Conservation (phyloP, 1,140 invertebrate species). For the Chrysopa pallens region DNA sequence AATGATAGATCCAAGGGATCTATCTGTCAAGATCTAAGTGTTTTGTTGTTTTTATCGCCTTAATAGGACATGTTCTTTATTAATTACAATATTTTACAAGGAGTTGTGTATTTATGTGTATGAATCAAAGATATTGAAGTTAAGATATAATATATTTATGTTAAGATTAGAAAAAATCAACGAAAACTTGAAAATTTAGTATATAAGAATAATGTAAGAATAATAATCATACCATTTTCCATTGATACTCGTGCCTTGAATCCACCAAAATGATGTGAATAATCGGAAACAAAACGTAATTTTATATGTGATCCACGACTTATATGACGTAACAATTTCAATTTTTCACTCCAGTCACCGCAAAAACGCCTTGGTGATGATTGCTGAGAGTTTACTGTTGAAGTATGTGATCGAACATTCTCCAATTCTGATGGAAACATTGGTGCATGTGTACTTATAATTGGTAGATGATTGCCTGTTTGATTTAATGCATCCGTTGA, state of each 20-base stretch:
- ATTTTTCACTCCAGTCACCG: constrained; percentile 51
- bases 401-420: constrained; percentile 15
- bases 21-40: no score
- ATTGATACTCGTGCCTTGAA: constrained; percentile 45
- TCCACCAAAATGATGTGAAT: constrained; percentile 49
- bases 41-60: no score
- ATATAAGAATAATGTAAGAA: no score
- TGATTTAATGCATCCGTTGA: neutral
- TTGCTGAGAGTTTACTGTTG: constrained; percentile 2
- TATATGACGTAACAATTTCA: constrained; percentile 48
- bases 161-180: no score
- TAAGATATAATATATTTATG: no score
- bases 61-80: no score
- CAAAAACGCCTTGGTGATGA: constrained; percentile 31
- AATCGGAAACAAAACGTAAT: constrained; percentile 50
- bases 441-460: constrained; percentile 11
- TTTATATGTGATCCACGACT: constrained; percentile 29
- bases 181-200: no score
- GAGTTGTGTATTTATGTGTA: no score
- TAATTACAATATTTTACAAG: no score
- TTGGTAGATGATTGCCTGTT: constrained; percentile 4
- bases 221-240: constrained; percentile 44
- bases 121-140: no score
- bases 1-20: no score
- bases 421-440: constrained; percentile 17